Percentiles rank a stretch among this genome's conserved stretches.
These are phyloP conservation scores for Crematogaster levior DNA, from an alignment of 2,888 invertebrate genomes.

Conservation along the genomic window DNA sequence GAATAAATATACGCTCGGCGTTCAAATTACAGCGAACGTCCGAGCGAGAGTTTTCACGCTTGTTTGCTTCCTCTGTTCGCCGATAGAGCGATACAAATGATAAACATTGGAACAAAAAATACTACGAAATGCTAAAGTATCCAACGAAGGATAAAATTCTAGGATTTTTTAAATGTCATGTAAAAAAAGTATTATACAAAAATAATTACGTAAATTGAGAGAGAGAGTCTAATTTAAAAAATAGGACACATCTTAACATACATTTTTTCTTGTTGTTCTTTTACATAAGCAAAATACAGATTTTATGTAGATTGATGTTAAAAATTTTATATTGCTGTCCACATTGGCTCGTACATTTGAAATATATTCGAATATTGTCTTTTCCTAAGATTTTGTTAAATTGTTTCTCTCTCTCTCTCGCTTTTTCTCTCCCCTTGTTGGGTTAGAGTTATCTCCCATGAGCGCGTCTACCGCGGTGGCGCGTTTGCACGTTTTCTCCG, in stretches of 20 bases:
- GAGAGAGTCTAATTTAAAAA: too few species aligned
- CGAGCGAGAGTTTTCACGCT: constrained; percentile 27
- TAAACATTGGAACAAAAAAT: not conserved
- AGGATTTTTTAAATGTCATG: not conserved
- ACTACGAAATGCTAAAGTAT: not conserved
- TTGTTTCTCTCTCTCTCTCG: not conserved
- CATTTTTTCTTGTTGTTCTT: not conserved
- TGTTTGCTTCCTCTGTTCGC: not conserved
- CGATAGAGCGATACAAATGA: not conserved
- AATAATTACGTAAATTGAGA: not conserved
- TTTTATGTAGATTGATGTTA: not conserved
- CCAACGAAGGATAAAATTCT: too few species aligned
- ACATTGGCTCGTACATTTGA: not conserved
- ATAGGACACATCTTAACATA: not conserved
- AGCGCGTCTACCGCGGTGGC: constrained; percentile 43
- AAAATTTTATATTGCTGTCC: not conserved
- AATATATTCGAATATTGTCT: not conserved
- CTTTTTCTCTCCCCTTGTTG: not conserved
- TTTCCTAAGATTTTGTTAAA: not conserved
- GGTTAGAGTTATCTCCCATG: constrained; percentile 20
- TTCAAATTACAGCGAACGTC: constrained; percentile 76
- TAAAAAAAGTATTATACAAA: constrained; percentile 11
- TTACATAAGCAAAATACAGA: not conserved
- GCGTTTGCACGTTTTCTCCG: constrained; percentile 66
- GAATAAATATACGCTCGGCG: constrained; percentile 82